Base-by-base conservation (phyloP, 2,888 invertebrate species). In the Pammene aurita region DNA sequence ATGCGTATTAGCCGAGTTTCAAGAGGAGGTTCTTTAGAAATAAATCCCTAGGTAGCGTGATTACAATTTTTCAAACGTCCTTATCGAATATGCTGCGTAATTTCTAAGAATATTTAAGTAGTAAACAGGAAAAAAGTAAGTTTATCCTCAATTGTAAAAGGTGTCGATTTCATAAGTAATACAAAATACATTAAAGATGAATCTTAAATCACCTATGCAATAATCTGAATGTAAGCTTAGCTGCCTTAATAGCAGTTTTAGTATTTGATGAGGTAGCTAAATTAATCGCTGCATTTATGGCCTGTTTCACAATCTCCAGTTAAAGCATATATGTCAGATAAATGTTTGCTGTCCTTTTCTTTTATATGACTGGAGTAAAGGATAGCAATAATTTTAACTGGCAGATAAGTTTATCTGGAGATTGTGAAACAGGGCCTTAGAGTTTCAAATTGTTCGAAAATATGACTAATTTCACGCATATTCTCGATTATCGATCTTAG, bases 21-120 rank as follows among this genome's bases (percentile, higher is more conserved):
- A 26, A 26, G 4, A 26, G 26, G 26, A 26, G 26, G 26, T 26
- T 4, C 26, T 2, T 26, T 26, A 26, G 4, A 26, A 99, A 89
- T 13, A 11, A 44, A 44, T 11, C n/a, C 13, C 7, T 54, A 18
- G 2, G 0, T 54, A 38, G 9, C 2, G 5, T 38, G 38, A 9
- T 58, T 60, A 60, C 60, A 26, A 4, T 26, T 26, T 26, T 26
- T 26, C 1, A 26, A 26, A 26, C 26, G 1, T 26, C 26, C 26
- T 2, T 26, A 26, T 26, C 41, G 14, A 7, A 55, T 38, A 10
- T 7, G 61, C 44, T 14, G 34, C 7, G 54, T 54, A 9, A 56
- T 56, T 67, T 61, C 62, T 38, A 9, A n/a, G 55, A 34, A 57
- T 52, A n/a, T n/a, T n/a, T n/a, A n/a, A n/a, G 35, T 5, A 16